Evolutionary conservation across 2,888 invertebrate genomes (phyloP).

Genomic region (Habrosyne pyritoides): DNA sequence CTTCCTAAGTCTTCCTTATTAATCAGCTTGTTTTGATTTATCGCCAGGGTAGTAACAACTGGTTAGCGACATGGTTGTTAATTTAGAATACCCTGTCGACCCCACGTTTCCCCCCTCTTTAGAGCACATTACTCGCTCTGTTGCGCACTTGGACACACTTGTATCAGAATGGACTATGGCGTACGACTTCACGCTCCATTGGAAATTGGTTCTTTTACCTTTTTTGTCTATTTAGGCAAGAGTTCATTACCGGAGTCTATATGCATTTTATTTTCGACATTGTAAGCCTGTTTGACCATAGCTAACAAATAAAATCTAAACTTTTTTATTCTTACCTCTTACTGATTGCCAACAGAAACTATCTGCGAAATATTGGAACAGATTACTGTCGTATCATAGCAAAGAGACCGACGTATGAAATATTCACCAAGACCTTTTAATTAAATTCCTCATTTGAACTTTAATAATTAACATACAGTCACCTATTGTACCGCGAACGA

Average conservation of each 20-base stretch:
- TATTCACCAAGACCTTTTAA: background rate
- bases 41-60: background rate
- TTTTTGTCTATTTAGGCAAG: background rate
- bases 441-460: background rate
- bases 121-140: slow-evolving; percentile 61
- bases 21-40: background rate
- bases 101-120: slow-evolving; percentile 49
- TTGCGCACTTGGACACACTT: slow-evolving; percentile 63
- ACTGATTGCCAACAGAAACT: background rate
- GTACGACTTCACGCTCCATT: slow-evolving; percentile 60
- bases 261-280: background rate
- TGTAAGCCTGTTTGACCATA: background rate
- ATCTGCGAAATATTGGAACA: background rate
- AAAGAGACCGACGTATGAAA: background rate
- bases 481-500: slow-evolving; percentile 26
- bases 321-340: background rate
- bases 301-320: background rate
- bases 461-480: slow-evolving; percentile 35
- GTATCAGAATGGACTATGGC: slow-evolving; percentile 48
- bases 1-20: too few relatives aligned
- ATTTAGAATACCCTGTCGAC: slow-evolving; percentile 37
- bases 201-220: slow-evolving; percentile 17
- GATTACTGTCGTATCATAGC: background rate
- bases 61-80: background rate
- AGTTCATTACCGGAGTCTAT: background rate